phyloP scores from a whole-genome alignment of 2,113 vertebrate species.

The Carettochelys insculpta region DNA sequence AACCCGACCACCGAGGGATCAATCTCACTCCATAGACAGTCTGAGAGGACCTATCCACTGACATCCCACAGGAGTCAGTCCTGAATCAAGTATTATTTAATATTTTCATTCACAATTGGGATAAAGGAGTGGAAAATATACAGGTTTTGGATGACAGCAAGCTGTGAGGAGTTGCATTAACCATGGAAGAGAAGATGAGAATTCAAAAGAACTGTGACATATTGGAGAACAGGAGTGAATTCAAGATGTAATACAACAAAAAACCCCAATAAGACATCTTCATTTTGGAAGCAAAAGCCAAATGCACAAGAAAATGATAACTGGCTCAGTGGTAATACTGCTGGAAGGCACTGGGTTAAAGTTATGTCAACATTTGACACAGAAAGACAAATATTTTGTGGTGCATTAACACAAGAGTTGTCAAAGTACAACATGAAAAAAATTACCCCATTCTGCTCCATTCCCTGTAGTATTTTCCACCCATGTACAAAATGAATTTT shows the following conservation, averaged over 20 bases:
- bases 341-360: neutral
- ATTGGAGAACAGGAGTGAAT: neutral
- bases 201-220: neutral
- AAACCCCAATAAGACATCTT: no score
- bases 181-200: neutral
- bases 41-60: neutral
- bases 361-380: neutral
- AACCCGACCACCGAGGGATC: no score
- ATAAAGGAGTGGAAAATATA: neutral
- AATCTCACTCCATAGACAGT: no score
- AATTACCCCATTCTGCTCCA: neutral
- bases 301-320: neutral
- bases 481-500: no score
- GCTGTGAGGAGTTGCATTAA: neutral
- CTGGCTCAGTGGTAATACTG: neutral
- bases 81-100: neutral
- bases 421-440: neutral
- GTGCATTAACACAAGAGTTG: neutral
- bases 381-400: neutral
- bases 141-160: neutral
- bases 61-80: neutral
- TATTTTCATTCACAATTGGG: neutral
- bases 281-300: neutral
- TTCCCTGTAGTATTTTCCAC: no score
- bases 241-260: no score